Conservation (phyloP, 2,797 vertebrate genomes). For the Poeciliopsis infans region DNA sequence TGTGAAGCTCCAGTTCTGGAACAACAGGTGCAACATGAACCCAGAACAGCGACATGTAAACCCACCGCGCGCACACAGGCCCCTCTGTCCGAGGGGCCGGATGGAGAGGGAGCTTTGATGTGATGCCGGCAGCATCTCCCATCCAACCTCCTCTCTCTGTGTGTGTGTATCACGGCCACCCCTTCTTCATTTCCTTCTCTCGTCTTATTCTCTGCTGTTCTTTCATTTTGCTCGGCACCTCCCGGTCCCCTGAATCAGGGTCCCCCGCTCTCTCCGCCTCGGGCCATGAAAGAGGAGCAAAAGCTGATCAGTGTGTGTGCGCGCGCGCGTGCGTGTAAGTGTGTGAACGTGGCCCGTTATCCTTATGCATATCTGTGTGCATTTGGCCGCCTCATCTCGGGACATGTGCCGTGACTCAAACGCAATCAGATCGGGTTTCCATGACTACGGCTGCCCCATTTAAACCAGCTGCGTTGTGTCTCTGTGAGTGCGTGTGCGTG, state of each 20-base stretch:
- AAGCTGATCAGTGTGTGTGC: slow-evolving; percentile 12
- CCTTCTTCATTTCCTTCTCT: slow-evolving; percentile 47
- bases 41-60: slow-evolving; percentile 28
- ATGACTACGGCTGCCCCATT: slow-evolving; percentile 79
- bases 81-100: slow-evolving; percentile 71
- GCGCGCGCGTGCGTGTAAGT: background rate
- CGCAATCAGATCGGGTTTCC: slow-evolving; percentile 76
- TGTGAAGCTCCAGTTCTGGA: slow-evolving; percentile 33
- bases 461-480: slow-evolving; percentile 61
- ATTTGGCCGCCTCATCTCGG: slow-evolving; percentile 60
- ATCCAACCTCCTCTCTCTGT: slow-evolving; percentile 45
- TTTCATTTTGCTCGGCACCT: slow-evolving; percentile 59
- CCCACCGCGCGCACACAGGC: slow-evolving; percentile 59
- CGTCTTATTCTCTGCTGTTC: slow-evolving; percentile 51
- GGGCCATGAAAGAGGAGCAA: slow-evolving; percentile 39
- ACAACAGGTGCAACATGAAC: slow-evolving; percentile 71
- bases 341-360: slow-evolving; percentile 7
- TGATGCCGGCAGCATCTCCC: slow-evolving; percentile 69
- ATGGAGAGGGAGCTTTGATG: slow-evolving; percentile 76
- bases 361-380: slow-evolving; percentile 1
- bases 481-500: slow-evolving; percentile 28
- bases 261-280: slow-evolving; percentile 25
- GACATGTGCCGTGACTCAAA: slow-evolving; percentile 73
- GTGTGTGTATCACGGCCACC: slow-evolving; percentile 27
- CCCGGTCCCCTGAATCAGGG: slow-evolving; percentile 42